phyloP scores from a whole-genome alignment of 2,797 vertebrate genomes.

The Sphenopsis melanotis region DNA sequence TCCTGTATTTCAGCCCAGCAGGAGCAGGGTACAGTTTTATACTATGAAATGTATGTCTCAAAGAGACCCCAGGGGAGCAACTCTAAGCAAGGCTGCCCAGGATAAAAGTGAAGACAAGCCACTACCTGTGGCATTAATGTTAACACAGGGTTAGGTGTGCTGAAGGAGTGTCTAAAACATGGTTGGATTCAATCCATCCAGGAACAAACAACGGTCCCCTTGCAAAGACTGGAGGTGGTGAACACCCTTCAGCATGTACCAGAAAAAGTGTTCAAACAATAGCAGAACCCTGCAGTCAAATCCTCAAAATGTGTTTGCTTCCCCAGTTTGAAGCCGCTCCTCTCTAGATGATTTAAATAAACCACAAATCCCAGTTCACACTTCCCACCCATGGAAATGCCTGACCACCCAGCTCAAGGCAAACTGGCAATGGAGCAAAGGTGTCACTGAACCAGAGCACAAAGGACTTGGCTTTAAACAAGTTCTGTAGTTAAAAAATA shows the following conservation, averaged over 20 bases:
- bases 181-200: not conserved
- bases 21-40: not conserved
- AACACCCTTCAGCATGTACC: not conserved
- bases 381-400: not conserved
- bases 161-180: not conserved
- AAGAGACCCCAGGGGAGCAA: not conserved
- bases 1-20: not conserved
- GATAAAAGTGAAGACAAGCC: not conserved
- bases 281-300: not conserved
- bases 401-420: not conserved
- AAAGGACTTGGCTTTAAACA: not conserved
- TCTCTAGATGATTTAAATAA: not conserved
- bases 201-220: not conserved
- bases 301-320: not conserved
- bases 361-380: not conserved
- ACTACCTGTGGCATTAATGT: not conserved
- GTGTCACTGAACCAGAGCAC: not conserved
- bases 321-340: not conserved
- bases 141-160: not conserved
- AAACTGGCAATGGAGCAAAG: not conserved
- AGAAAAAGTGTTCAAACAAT: not conserved
- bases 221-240: not conserved
- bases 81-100: not conserved
- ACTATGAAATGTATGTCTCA: not conserved
- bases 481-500: not conserved